phyloP scores from a whole-genome alignment of 2,797 vertebrate species.

The Acropternis orthonyx region DNA sequence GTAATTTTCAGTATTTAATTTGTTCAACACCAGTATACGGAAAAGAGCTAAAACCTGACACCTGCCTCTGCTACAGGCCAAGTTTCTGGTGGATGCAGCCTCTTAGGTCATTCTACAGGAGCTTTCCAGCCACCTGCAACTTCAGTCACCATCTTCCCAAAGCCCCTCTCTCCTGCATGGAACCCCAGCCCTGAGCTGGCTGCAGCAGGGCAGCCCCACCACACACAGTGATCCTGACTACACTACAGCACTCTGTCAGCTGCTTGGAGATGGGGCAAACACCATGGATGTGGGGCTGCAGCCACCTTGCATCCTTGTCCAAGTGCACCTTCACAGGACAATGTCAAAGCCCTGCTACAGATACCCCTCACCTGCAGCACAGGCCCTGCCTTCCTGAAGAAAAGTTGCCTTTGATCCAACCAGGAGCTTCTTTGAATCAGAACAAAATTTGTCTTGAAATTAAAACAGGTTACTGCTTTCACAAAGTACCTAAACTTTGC shows the following conservation, averaged over 20 bases:
- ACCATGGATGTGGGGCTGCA: neutral
- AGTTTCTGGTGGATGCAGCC: neutral
- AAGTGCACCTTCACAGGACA: neutral
- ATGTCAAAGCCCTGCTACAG: neutral
- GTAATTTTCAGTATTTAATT: neutral
- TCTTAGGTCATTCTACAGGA: neutral
- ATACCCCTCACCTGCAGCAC: neutral
- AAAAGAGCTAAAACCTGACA: neutral
- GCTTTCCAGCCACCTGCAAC: neutral
- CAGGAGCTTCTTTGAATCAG: neutral
- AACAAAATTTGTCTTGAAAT: neutral
- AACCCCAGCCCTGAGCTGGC: neutral
- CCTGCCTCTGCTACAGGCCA: neutral
- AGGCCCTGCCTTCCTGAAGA: neutral
- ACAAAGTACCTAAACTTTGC: neutral
- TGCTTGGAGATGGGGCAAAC: neutral
- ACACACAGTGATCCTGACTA: neutral
- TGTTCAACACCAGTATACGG: neutral
- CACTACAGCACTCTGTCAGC: neutral
- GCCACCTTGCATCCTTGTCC: neutral
- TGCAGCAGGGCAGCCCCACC: neutral
- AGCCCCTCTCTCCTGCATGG: neutral
- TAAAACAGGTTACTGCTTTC: neutral
- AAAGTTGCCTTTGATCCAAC: neutral
- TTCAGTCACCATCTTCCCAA: neutral